phyloP scores from a whole-genome alignment of 2,888 invertebrate species.

The Lysandra bellargus region DNA sequence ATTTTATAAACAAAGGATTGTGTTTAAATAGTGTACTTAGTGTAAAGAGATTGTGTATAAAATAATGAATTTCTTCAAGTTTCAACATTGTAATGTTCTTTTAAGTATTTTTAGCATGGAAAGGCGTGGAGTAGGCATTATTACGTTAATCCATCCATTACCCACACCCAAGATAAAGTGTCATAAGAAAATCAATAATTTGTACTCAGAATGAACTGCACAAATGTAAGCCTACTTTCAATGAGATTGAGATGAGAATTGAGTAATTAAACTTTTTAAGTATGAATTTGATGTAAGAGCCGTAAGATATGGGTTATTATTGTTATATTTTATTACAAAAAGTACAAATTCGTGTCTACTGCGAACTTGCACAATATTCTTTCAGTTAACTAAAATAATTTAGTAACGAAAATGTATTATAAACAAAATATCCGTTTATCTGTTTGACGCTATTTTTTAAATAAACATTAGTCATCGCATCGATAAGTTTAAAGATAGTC shows the following conservation, averaged over 20 bases:
- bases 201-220: conserved; percentile 38
- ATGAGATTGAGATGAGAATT: neutral
- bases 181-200: conserved; percentile 47
- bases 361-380: neutral
- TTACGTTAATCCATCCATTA: conserved; percentile 31
- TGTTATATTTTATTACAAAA: neutral
- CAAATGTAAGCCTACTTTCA: neutral
- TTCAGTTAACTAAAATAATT: neutral
- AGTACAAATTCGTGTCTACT: neutral
- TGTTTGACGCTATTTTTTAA: conserved; percentile 34
- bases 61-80: neutral
- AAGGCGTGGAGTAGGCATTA: neutral
- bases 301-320: neutral
- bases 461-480: conserved; percentile 60
- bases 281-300: neutral
- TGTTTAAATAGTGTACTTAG: neutral
- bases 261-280: neutral
- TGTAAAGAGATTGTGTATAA: neutral
- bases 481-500: conserved; percentile 41
- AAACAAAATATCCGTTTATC: neutral
- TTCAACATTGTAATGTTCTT: neutral
- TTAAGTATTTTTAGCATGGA: neutral
- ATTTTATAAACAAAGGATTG: neutral
- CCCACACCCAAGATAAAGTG: conserved; percentile 40
- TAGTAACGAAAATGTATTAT: neutral